phyloP scores from a whole-genome alignment of 2,888 invertebrate species.

The Tinea semifulvella region DNA sequence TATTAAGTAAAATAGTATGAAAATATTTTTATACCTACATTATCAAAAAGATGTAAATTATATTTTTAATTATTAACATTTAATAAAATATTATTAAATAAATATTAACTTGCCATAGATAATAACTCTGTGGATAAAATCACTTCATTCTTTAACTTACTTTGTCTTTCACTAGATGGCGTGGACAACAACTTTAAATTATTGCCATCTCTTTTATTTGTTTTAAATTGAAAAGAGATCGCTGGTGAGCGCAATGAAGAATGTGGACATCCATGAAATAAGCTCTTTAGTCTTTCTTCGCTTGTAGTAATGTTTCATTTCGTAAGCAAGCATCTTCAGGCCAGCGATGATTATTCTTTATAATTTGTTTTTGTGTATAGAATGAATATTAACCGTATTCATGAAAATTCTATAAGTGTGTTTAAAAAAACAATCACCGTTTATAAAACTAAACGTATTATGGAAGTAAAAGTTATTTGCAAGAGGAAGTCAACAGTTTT shows the following conservation, averaged over 20 bases:
- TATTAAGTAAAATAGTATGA: too few relatives aligned
- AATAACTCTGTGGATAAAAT: background rate
- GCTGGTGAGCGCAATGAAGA: background rate
- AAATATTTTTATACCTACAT: too few relatives aligned
- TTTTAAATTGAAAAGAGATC: slow-evolving; percentile 8
- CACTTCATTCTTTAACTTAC: background rate
- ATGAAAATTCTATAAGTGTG: background rate
- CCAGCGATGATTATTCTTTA: background rate
- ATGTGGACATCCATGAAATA: slow-evolving; percentile 9
- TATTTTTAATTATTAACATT: too few relatives aligned
- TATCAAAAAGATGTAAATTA: too few relatives aligned
- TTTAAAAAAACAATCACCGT: background rate
- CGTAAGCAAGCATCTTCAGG: slow-evolving; percentile 11
- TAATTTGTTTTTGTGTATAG: background rate
- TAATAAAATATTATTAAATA: too few relatives aligned
- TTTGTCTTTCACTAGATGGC: slow-evolving; percentile 11
- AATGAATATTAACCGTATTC: too few relatives aligned
- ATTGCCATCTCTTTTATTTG: slow-evolving; percentile 11
- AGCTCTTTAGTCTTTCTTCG: slow-evolving; percentile 7
- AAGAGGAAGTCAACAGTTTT: background rate
- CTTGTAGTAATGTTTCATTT: slow-evolving; percentile 8
- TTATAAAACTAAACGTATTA: background rate
- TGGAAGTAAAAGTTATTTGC: background rate
- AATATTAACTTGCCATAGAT: too few relatives aligned
- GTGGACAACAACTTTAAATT: background rate